phyloP scores from a whole-genome alignment of 1,140 invertebrate species.

The Gryon sp. region DNA sequence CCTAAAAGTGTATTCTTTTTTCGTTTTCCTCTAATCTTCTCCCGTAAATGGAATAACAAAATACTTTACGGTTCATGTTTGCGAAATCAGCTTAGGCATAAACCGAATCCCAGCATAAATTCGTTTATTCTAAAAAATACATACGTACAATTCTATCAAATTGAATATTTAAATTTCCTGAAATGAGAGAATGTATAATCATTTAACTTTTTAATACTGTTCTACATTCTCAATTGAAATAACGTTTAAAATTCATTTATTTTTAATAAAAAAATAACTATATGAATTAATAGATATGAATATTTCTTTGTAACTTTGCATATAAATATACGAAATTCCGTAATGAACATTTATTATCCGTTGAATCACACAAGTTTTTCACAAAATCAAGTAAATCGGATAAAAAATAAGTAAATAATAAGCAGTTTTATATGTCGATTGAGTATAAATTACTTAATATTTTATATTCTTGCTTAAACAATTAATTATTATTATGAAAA shows the following conservation, averaged over 20 bases:
- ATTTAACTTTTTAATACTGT: background rate
- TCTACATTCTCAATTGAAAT: background rate
- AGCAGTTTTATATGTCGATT: no score
- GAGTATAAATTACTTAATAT: no score
- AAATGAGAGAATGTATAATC: background rate
- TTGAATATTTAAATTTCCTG: background rate
- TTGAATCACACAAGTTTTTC: no score
- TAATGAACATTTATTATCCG: no score
- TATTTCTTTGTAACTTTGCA: no score
- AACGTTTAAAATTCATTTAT: background rate
- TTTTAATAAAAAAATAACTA: no score
- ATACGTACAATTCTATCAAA: slow-evolving; percentile 8
- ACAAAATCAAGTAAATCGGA: no score
- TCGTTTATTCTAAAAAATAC: slow-evolving; percentile 19
- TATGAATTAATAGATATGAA: no score
- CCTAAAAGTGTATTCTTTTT: slow-evolving; percentile 10
- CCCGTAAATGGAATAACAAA: slow-evolving; percentile 37
- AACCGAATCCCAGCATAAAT: slow-evolving; percentile 16
- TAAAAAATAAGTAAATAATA: no score
- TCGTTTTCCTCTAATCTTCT: slow-evolving; percentile 25
- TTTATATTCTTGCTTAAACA: no score
- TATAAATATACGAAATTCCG: no score
- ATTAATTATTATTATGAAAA: no score
- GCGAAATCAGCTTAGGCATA: slow-evolving; percentile 37
- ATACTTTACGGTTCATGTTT: slow-evolving; percentile 47